Base-by-base conservation (phyloP, 2,113 vertebrate species). In the Apaloderma vittatum region DNA sequence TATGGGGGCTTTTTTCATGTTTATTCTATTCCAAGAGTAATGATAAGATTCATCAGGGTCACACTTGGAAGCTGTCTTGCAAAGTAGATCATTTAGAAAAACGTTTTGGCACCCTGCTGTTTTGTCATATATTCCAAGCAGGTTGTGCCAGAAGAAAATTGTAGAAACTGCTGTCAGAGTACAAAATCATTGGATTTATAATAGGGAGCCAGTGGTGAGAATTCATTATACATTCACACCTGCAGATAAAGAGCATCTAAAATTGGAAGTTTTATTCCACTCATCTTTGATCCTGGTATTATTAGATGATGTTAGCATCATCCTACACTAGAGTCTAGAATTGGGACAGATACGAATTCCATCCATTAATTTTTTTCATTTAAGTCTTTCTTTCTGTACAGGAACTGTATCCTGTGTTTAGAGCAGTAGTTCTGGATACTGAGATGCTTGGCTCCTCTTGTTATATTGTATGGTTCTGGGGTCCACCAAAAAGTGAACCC, bases 191-290 rank as follows among this genome's bases (percentile, higher is more conserved):
- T 70, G 90, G 87, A 67, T 95, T 94, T 90, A 43, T 90, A 90
- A 90, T 48, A 79, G 96, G 65, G 92, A 96, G 78, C 78, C 94
- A 94, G 85, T 96, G 96, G 94, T 14, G 65, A 93, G 93, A 82
- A 96, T 88, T 94, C 96, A 95, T 97, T 96, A 94, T 93, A 93
- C 85, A 96, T 96, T 97, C 96, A 96, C 96, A 96, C 96, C 96
- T 96, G 96, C 96, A 96, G 93, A 96, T 95, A 96, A 97, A 96
- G 94, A 97, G 94, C 90, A 86, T 72, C 96, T 96, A 93, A 97
- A 97, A 94, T 70, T 92, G 90, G 88, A 95, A 96, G 91, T 88
- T 96, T 95, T 96, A 94, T 95, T 96, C 94, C 93, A 93, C 94
- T 96, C 85, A 90, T 96, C 96, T 96, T 94, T 95, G 96, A 93